Evolutionary conservation across 1,140 invertebrate species (phyloP).

Genomic region (Medauroidea extradentata): DNA sequence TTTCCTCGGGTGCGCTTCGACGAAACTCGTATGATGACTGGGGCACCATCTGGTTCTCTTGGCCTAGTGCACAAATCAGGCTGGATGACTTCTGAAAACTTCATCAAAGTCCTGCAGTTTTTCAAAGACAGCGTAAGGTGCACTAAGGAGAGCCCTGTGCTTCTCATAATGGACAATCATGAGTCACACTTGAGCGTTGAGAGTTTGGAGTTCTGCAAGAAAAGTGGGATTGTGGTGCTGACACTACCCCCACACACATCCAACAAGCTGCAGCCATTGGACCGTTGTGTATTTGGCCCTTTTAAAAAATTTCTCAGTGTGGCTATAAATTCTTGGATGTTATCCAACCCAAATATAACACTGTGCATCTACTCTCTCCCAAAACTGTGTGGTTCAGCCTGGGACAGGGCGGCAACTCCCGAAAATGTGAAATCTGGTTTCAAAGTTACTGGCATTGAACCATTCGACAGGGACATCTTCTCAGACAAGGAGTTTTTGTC

Average conservation of each 20-base stretch:
- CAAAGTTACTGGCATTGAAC: constrained; percentile 30
- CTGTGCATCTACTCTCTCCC: constrained; percentile 25
- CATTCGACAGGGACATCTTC: constrained; percentile 39
- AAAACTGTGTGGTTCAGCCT: constrained; percentile 18
- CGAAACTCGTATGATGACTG: constrained; percentile 29
- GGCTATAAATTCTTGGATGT: constrained; percentile 17
- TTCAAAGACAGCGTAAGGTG: constrained; percentile 32
- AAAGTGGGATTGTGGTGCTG: constrained; percentile 27
- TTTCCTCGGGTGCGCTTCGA: constrained; percentile 39
- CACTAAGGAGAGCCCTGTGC: constrained; percentile 13
- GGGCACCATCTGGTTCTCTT: constrained; percentile 33
- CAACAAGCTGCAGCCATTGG: constrained; percentile 33
- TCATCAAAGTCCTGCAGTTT: constrained; percentile 37
- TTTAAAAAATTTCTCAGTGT: constrained; percentile 26
- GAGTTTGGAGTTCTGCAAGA: constrained; percentile 29
- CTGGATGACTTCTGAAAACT: constrained; percentile 37
- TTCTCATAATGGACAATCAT: constrained; percentile 31
- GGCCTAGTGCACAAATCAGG: constrained; percentile 34
- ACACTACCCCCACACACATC: constrained; percentile 31
- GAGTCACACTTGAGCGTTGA: constrained; percentile 21
- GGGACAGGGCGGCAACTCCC: constrained; percentile 8
- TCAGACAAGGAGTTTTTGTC: constrained; percentile 36
- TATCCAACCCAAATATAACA: constrained; percentile 20
- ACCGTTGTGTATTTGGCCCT: constrained; percentile 27
- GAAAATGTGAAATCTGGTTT: constrained; percentile 13